These are phyloP conservation scores for Drosophila lacteicornis DNA, from an alignment of 1,140 invertebrate species.

Conservation along the genomic window DNA sequence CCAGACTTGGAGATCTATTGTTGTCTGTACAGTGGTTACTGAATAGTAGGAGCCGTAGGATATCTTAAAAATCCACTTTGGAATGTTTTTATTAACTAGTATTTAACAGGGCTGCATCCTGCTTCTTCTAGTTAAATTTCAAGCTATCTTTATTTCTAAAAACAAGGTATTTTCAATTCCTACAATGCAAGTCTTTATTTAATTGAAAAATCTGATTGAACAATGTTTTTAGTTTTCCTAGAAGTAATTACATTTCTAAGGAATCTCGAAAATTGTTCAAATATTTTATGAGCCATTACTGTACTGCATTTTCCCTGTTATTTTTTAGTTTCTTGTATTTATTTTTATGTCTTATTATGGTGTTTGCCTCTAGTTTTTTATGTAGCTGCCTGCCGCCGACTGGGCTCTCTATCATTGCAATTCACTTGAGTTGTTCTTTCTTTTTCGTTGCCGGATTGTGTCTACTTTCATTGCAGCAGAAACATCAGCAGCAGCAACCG, in stretches of 20 bases:
- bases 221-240: too few species aligned
- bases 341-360: constrained; percentile 40
- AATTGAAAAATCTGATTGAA: too few species aligned
- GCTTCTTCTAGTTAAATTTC: too few species aligned
- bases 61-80: not conserved
- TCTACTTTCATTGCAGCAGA: constrained; percentile 42
- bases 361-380: constrained; percentile 49
- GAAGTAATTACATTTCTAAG: not conserved
- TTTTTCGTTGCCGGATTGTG: constrained; percentile 43
- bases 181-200: too few species aligned
- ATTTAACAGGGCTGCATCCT: too few species aligned
- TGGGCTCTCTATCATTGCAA: constrained; percentile 70
- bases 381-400: constrained; percentile 40
- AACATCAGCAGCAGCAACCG: constrained; percentile 22
- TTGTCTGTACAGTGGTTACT: constrained; percentile 21
- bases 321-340: constrained; percentile 40
- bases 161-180: too few species aligned
- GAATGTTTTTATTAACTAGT: too few species aligned
- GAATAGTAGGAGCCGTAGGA: not conserved
- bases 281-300: constrained; percentile 61
- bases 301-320: constrained; percentile 40
- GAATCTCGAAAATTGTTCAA: not conserved
- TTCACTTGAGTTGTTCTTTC: constrained; percentile 60
- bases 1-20: constrained; percentile 24
- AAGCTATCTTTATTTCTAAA: too few species aligned